Evolutionary conservation across 2,113 vertebrate species (phyloP), one percentile per base, ranked within the genome.

Genomic region (Notiomystis cincta): DNA sequence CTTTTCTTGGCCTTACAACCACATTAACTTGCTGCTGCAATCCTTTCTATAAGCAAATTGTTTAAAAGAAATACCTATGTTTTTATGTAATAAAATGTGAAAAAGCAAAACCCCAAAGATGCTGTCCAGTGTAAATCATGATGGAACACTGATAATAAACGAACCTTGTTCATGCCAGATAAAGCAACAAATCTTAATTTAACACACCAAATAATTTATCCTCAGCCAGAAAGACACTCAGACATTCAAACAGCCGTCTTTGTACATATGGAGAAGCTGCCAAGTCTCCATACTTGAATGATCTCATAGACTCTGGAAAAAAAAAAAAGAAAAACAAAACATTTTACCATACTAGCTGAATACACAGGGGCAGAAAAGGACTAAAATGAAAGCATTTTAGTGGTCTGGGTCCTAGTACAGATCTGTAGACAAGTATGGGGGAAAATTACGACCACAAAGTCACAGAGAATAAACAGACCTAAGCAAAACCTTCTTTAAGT

Each of bases 201-300:
- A 89, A 89, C 64, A 89, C 77, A 95, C 60, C 90, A 93, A 96
- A 93, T 95, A 88, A 95, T 95, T 90, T 86, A 93, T 87, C 81
- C 75, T 77, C 42, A 87, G 72, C 80, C 94, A 95, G 89, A 92
- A 93, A 95, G 76, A 87, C 88, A 95, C 89, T 61, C 83, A 54
- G 89, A 78, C 83, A 94, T 79, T 95, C 90, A 87, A 95, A 81
- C 40, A 69, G 94, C 62, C 40, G 89, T 90, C 97, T 97, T 92
- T 96, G 95, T 93, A 93, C 45, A 50, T 73, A 95, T 4, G 37
- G 12, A 22, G n/a, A 62, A 57, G 87, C 92, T 97, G 98, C 98
- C 98, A 98, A 97, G 87, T 96, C 95, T 94, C 84, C 96, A 94
- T 96, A 95, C 91, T 97, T 89, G 92, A 96, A 40, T 98, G 97